These are phyloP conservation scores for Bilobella aurantiaca DNA, from an alignment of 1,140 invertebrate genomes.

Conservation along the genomic window DNA sequence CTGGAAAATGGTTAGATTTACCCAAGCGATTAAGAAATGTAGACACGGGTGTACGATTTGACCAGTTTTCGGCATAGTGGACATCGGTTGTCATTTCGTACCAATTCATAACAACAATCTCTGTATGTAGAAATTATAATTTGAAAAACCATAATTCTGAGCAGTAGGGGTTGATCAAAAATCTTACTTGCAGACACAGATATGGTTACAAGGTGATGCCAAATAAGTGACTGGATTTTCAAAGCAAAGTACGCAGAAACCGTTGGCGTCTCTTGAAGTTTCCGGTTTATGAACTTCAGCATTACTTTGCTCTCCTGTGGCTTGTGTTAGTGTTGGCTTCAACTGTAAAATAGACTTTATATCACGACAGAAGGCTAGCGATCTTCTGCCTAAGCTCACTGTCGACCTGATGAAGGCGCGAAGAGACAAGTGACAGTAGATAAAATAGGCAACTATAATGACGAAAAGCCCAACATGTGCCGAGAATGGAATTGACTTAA, in stretches of 20 bases:
- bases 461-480: conserved; percentile 19
- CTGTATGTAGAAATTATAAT: background rate
- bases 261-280: conserved; percentile 9
- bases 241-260: conserved; percentile 26
- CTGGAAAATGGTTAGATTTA: background rate
- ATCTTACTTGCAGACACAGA: conserved; percentile 21
- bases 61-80: conserved; percentile 26
- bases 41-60: conserved; percentile 20
- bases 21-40: conserved; percentile 10
- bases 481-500: conserved; percentile 12
- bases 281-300: background rate
- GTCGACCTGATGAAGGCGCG: background rate
- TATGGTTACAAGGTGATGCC: conserved; percentile 29
- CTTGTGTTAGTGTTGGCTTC: background rate
- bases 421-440: conserved; percentile 9
- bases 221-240: conserved; percentile 22
- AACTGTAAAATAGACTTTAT: background rate
- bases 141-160: background rate
- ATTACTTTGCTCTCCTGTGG: background rate
- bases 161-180: background rate
- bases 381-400: background rate
- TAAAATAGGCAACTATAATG: conserved; percentile 5
- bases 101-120: conserved; percentile 16
- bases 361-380: background rate
- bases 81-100: conserved; percentile 21